Evolutionary conservation across 1,140 invertebrate species (phyloP), one percentile per base, ranked within the genome.

Genomic region (Eumaeus atala): DNA sequence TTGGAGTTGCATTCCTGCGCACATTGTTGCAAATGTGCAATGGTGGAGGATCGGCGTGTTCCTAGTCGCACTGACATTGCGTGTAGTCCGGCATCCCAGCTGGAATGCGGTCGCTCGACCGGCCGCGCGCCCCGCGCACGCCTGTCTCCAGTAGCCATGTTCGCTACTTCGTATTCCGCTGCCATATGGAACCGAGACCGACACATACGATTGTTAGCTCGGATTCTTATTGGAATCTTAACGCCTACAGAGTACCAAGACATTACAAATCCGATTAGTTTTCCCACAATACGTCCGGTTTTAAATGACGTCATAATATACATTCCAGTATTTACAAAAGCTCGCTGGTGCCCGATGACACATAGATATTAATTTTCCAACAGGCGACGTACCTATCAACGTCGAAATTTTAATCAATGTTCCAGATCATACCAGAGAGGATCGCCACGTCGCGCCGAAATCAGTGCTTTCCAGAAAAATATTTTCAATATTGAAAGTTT

Each of bases 91-190:
- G 77, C 77, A 84, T 84, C 72, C 77, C 81, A 79, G 77, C 82
- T 75, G 81, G 83, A 84, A 87, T 87, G 84, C 81, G 81, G 84
- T 81, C 80, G 84, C 67, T 67, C 72, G 68, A 77, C 78, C 78
- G 74, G 77, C 80, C 77, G 77, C 74, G 72, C 74, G 63, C 76
- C 79, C 81, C 76, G 74, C 79, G 71, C 74, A 71, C 71, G 17
- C 67, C 74, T 78, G 74, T 76, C 76, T 77, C 72, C 72, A 71
- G 75, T 77, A 74, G 75, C 72, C 74, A 71, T 77, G 72, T 81
- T 77, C 79, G 84, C 77, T 77, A 77, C 73, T 71, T 68, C 69
- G 76, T 67, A 79, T 78, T 77, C 73, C 69, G 71, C 67, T 58
- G 78, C 73, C 75, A 85, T 85, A 85, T 84, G 81, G 74, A 75